These are phyloP conservation scores for Iguana delicatissima DNA, from an alignment of 2,797 vertebrate species.

Conservation along the genomic window DNA sequence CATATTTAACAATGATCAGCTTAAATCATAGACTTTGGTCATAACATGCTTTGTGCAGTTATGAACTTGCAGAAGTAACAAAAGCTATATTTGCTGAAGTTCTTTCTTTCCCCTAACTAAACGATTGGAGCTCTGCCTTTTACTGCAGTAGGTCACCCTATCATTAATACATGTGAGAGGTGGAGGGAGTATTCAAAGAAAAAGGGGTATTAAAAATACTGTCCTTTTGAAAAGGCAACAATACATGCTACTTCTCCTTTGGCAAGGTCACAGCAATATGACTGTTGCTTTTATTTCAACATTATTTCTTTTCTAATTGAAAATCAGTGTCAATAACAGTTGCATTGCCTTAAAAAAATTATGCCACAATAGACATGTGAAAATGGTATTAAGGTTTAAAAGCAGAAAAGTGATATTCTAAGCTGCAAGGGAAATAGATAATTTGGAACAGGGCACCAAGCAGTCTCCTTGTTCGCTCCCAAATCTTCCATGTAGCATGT, in stretches of 20 bases:
- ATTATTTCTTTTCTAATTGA: slow-evolving; percentile 5
- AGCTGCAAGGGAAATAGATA: background rate
- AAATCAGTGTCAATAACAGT: background rate
- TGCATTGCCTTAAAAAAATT: background rate
- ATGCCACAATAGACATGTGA: slow-evolving; percentile 15
- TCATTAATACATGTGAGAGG: background rate
- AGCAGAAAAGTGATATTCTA: slow-evolving; percentile 41
- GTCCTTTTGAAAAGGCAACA: slow-evolving; percentile 43
- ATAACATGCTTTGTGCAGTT: background rate
- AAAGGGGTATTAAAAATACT: slow-evolving; percentile 47
- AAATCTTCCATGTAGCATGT: slow-evolving; percentile 50
- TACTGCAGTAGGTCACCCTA: background rate
- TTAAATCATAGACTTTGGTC: slow-evolving; percentile 27
- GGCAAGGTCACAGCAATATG: background rate
- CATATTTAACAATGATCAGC: slow-evolving; percentile 32
- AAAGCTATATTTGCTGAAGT: background rate
- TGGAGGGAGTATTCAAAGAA: slow-evolving; percentile 32
- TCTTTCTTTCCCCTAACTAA: background rate
- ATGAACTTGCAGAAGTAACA: background rate
- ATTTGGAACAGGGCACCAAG: slow-evolving; percentile 34
- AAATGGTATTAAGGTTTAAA: slow-evolving; percentile 30
- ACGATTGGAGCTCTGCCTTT: background rate
- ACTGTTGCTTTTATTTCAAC: background rate
- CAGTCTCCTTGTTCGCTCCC: slow-evolving; percentile 45
- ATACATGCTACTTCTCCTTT: slow-evolving; percentile 46